A percentile compares a stretch with the other conserved stretches of the same genome.
These are phyloP conservation scores for Apodemus sylvaticus DNA, from an alignment of 2,113 vertebrate species.

Conservation along the genomic window DNA sequence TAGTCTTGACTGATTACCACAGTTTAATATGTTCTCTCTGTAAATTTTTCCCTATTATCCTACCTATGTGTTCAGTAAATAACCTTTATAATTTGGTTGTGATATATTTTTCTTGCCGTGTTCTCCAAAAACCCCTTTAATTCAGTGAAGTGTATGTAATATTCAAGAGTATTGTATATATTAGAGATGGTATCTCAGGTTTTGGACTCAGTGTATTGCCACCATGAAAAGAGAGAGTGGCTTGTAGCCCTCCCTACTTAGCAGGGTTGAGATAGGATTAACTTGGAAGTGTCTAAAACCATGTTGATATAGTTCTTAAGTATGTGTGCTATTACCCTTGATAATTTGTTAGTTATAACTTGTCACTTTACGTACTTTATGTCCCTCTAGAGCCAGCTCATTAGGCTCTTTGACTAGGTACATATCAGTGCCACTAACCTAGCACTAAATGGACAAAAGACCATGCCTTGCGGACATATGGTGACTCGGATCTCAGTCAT, in stretches of 20 bases:
- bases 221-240: neutral
- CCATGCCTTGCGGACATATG: fast-evolving
- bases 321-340: neutral
- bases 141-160: neutral
- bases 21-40: neutral
- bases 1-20: neutral
- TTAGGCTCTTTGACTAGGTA: neutral
- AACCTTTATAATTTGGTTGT: neutral
- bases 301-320: neutral
- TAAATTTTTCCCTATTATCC: neutral
- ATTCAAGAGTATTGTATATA: neutral
- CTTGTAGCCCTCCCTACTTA: neutral
- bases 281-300: neutral
- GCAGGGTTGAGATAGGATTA: neutral
- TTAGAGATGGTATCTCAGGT: neutral
- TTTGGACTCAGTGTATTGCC: neutral
- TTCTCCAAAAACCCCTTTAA: neutral
- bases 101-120: neutral
- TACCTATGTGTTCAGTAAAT: neutral
- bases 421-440: neutral
- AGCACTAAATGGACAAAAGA: neutral
- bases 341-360: too few relatives aligned
- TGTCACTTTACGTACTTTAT: neutral
- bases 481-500: neutral
- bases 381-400: neutral